These are phyloP conservation scores for Perca flavescens DNA, from an alignment of 2,113 vertebrate genomes.

Conservation along the genomic window DNA sequence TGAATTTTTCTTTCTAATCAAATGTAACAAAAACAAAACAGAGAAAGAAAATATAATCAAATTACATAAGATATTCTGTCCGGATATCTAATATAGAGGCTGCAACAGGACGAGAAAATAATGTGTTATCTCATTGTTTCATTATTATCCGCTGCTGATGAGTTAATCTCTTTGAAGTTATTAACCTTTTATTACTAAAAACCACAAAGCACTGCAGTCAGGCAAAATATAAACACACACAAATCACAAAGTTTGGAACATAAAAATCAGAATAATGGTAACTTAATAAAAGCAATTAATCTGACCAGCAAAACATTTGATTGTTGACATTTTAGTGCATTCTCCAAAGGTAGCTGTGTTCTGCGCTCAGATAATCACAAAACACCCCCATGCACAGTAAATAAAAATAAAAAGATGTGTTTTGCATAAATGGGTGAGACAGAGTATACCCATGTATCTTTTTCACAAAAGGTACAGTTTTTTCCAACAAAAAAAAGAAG, in stretches of 20 bases:
- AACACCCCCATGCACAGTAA: background rate
- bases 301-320: slow-evolving; percentile 1
- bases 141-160: slow-evolving; percentile 78
- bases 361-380: background rate
- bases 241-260: slow-evolving; percentile 66
- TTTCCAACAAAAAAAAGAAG: too few species aligned
- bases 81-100: slow-evolving; percentile 60
- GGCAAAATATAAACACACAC: slow-evolving; percentile 59
- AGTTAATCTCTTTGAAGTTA: slow-evolving; percentile 81
- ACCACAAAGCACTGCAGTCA: slow-evolving; percentile 51
- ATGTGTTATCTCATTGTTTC: slow-evolving; percentile 72
- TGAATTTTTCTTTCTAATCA: slow-evolving; percentile 49
- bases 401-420: background rate
- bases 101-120: slow-evolving; percentile 43
- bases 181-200: slow-evolving; percentile 79
- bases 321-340: slow-evolving; percentile 9
- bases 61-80: slow-evolving; percentile 62
- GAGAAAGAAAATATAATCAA: slow-evolving; percentile 57
- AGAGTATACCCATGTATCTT: background rate
- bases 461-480: background rate
- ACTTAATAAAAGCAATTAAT: slow-evolving; percentile 56
- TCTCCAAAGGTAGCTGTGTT: background rate
- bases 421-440: background rate
- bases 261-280: slow-evolving; percentile 36
- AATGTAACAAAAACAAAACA: slow-evolving; percentile 1